Evolutionary conservation across 2,113 vertebrate genomes (phyloP).

Genomic region (Muntiacus muntjak): DNA sequence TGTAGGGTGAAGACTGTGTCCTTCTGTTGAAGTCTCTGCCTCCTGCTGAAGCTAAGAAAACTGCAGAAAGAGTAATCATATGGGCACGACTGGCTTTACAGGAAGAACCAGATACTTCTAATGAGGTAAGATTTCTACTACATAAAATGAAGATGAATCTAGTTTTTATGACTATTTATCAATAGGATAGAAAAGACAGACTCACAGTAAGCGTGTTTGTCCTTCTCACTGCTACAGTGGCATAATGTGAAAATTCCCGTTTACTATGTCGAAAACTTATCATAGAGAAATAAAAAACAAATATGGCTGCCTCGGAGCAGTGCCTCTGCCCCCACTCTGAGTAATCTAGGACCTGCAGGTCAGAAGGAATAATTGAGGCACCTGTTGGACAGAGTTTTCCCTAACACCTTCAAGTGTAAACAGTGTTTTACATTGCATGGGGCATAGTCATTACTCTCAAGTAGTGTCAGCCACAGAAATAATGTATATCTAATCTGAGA

Average conservation of each 20-base stretch:
- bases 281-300: not conserved
- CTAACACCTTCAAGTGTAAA: not conserved
- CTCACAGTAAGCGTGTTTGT: not conserved
- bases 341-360: not conserved
- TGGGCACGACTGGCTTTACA: conserved; percentile 88
- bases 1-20: conserved; percentile 86
- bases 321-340: not conserved
- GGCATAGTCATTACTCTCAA: not conserved
- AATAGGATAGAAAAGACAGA: not conserved
- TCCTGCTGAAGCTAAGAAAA: conserved; percentile 81
- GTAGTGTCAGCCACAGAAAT: not conserved
- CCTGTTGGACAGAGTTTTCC: not conserved
- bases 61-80: conserved; percentile 84
- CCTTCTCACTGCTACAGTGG: not conserved
- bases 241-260: not conserved
- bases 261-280: not conserved
- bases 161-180: not conserved
- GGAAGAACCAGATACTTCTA: conserved; percentile 81
- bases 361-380: not conserved
- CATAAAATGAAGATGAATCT: not conserved
- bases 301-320: not conserved
- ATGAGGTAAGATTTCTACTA: conserved; percentile 77
- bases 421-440: not conserved
- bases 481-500: not conserved
- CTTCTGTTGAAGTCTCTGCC: conserved; percentile 84